Conservation (phyloP, 2,888 invertebrate species). For the Gryllus longicercus region DNA sequence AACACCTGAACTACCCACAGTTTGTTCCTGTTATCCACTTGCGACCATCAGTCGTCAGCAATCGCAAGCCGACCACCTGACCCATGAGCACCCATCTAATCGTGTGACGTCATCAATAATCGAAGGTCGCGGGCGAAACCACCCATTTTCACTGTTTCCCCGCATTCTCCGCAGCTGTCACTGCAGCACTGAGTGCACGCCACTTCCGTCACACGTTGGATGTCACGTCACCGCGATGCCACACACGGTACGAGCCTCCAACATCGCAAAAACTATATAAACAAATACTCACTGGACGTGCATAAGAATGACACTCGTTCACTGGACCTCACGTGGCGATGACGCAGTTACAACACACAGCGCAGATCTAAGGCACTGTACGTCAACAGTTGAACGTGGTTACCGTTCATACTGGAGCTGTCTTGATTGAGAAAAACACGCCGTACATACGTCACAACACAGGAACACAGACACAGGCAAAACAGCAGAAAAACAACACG, state of each 20-base stretch:
- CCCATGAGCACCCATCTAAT: conserved; percentile 27
- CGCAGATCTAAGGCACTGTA: not conserved
- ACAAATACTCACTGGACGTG: not conserved
- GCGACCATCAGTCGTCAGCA: not conserved
- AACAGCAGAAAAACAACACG: not conserved
- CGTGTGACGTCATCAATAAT: conserved; percentile 28
- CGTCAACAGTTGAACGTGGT: not conserved
- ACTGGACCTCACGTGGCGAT: not conserved
- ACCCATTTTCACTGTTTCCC: not conserved
- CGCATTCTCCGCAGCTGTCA: not conserved
- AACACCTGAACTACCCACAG: no score
- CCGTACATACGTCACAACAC: not conserved
- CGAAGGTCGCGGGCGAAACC: conserved; percentile 28
- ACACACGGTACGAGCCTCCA: no score
- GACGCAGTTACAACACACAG: not conserved
- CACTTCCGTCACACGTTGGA: not conserved
- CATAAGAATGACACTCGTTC: not conserved
- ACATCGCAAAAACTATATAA: not conserved
- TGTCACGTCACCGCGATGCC: not conserved
- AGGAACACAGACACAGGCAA: not conserved
- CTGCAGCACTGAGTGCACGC: not conserved
- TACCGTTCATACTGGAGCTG: not conserved
- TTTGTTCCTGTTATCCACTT: no score
- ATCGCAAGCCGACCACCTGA: not conserved
- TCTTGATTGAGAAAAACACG: not conserved